Conservation (phyloP, 2,888 invertebrate genomes). For the Furcula furcula region DNA sequence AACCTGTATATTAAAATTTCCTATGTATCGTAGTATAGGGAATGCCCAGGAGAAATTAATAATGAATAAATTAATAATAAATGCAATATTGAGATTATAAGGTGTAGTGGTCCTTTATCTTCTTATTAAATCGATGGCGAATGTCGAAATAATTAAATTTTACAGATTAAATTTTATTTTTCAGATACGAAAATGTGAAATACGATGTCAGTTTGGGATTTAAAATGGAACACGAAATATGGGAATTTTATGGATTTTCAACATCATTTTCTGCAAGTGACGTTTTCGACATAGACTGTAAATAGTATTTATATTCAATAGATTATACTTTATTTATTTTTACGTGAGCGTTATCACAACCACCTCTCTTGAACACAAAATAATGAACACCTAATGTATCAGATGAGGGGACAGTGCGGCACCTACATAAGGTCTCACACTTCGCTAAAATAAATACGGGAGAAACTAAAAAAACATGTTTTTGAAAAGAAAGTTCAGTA, state of each 20-base stretch:
- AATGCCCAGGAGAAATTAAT: neutral
- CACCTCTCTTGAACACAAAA: neutral
- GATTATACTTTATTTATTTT: neutral
- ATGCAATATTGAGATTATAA: neutral
- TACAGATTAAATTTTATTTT: constrained; percentile 7
- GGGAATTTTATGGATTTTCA: constrained; percentile 37
- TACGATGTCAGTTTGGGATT: constrained; percentile 44
- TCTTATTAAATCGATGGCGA: neutral
- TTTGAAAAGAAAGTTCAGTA: too few relatives aligned
- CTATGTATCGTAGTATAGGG: too few relatives aligned
- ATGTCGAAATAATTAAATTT: neutral
- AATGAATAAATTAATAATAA: neutral
- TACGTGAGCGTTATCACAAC: neutral
- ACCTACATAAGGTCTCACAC: too few relatives aligned
- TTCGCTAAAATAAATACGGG: neutral
- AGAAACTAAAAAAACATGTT: neutral
- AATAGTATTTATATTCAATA: constrained; percentile 12
- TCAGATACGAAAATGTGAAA: constrained; percentile 45
- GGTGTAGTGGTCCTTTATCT: too few relatives aligned
- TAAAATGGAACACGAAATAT: constrained; percentile 41
- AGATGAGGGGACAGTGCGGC: too few relatives aligned
- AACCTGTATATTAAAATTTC: too few relatives aligned
- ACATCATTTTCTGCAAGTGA: constrained; percentile 13
- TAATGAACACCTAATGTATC: too few relatives aligned
- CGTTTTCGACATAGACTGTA: constrained; percentile 11